Percentiles rank a stretch among this genome's conserved stretches.
phyloP scores from a whole-genome alignment of 2,113 vertebrate genomes.

The Onychorhynchus coronatus region DNA sequence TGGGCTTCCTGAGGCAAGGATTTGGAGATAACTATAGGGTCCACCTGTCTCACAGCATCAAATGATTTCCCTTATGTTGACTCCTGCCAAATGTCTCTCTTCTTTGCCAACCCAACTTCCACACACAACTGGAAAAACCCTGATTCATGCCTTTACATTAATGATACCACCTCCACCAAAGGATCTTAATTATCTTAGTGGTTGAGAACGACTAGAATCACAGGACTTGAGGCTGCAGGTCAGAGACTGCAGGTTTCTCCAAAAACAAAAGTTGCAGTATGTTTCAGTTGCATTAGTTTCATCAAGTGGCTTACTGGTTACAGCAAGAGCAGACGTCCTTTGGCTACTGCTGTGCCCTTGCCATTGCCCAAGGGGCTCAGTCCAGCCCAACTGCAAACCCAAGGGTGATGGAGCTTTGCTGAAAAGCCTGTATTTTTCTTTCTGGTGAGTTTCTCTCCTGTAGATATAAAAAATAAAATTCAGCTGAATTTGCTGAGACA shows the following conservation, averaged over 20 bases:
- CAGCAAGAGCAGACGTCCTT: not conserved
- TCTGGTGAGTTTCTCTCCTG: not conserved
- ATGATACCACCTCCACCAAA: rapidly evolving
- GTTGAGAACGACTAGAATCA: not conserved
- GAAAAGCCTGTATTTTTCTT: not conserved
- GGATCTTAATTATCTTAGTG: not conserved
- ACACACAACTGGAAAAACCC: not conserved
- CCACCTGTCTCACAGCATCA: not conserved
- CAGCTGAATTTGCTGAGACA: not conserved
- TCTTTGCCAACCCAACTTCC: not conserved
- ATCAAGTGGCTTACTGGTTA: not conserved
- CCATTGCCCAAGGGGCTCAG: not conserved
- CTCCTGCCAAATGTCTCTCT: not conserved
- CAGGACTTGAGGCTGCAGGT: not conserved
- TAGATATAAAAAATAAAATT: not conserved
- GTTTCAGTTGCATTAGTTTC: not conserved
- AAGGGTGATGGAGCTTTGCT: not conserved
- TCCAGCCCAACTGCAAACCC: not conserved
- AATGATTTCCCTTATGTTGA: not conserved
- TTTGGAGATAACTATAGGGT: not conserved
- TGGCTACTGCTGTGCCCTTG: not conserved
- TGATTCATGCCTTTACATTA: not conserved
- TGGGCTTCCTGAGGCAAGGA: not conserved
- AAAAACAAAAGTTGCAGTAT: not conserved
- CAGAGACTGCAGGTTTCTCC: not conserved